phyloP scores from a whole-genome alignment of 2,113 vertebrate genomes.

The Oreochromis spilurus region DNA sequence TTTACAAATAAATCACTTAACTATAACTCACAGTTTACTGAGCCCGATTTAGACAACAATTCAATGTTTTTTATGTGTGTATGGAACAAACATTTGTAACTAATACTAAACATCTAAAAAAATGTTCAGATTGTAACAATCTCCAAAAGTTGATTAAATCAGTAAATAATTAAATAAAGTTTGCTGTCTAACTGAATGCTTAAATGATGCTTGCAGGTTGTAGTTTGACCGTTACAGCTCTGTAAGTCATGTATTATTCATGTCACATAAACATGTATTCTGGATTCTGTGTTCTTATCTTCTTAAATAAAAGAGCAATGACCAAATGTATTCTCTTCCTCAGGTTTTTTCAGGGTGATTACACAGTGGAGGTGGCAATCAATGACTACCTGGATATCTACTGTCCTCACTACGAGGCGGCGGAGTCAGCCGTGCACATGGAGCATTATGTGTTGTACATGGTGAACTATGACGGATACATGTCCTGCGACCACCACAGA shows the following conservation, averaged over 20 bases:
- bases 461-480: slow-evolving; percentile 90
- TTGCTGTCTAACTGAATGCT: background rate
- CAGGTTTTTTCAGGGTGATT: slow-evolving; percentile 87
- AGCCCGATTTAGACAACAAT: background rate
- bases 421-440: slow-evolving; percentile 76
- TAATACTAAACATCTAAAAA: background rate
- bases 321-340: background rate
- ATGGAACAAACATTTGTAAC: background rate
- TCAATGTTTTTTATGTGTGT: background rate
- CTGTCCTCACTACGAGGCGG: slow-evolving; percentile 88
- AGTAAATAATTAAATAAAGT: background rate
- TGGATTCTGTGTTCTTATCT: background rate
- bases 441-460: slow-evolving; percentile 92
- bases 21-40: background rate
- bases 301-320: background rate
- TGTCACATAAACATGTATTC: background rate
- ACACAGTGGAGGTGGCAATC: slow-evolving; percentile 92
- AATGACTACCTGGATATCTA: slow-evolving; percentile 98
- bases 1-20: background rate
- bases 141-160: background rate
- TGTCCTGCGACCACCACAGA: slow-evolving; percentile 84
- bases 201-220: background rate
- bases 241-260: background rate
- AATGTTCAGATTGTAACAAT: background rate
- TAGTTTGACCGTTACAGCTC: background rate